These are phyloP conservation scores for Seira sanloemensis DNA, from an alignment of 2,888 invertebrate genomes.

Conservation along the genomic window DNA sequence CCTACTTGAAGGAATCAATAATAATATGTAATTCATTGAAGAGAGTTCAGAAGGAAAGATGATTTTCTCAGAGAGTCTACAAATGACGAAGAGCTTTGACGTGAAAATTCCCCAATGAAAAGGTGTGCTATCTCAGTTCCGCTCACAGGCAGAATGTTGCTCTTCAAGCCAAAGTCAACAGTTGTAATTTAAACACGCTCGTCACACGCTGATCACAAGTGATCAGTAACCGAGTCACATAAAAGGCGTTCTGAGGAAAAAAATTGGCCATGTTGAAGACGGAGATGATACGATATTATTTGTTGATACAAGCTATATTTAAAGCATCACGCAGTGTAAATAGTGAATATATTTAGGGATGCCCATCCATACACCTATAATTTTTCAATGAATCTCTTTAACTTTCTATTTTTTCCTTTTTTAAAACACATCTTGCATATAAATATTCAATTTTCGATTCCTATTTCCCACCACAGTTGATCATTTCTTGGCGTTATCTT, in stretches of 20 bases:
- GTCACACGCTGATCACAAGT: constrained; percentile 63
- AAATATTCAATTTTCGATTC: constrained; percentile 61
- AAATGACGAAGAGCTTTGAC: no score
- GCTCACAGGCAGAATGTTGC: background rate
- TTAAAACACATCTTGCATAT: constrained; percentile 13
- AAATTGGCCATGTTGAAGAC: background rate
- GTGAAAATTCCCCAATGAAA: no score
- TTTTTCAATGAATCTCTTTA: background rate
- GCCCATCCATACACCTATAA: background rate
- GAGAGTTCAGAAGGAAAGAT: no score
- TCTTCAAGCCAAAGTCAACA: background rate
- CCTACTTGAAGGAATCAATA: no score
- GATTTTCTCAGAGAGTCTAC: no score
- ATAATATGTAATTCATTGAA: no score
- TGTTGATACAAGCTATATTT: constrained; percentile 49
- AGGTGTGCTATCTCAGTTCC: no score
- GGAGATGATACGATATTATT: constrained; percentile 48
- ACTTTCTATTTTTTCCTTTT: constrained; percentile 28
- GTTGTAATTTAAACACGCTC: constrained; percentile 59
- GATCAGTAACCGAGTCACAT: constrained; percentile 63
- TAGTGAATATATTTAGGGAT: constrained; percentile 3
- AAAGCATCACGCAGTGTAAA: constrained; percentile 24
- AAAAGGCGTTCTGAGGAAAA: constrained; percentile 38
- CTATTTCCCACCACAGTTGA: constrained; percentile 27
- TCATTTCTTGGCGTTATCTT: background rate